A percentile compares a stretch with the other conserved stretches of the same genome.
These are phyloP conservation scores for Petrolisthes manimaculis DNA, from an alignment of 2,888 invertebrate species.

Conservation along the genomic window DNA sequence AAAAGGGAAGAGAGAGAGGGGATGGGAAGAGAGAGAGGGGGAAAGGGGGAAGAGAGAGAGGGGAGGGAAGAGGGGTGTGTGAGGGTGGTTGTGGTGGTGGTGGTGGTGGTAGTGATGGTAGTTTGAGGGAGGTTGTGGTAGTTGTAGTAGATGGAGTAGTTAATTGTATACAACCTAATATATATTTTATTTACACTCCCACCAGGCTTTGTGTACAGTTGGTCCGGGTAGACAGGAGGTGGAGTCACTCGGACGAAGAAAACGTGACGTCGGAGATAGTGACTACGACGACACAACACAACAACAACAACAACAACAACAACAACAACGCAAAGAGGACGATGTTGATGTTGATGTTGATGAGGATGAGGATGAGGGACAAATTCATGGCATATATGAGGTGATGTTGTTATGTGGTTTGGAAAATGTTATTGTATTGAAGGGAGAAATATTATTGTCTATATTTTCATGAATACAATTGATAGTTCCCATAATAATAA, in stretches of 20 bases:
- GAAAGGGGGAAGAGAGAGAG: not conserved
- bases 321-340: constrained; percentile 66
- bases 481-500: not conserved
- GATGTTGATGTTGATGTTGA: constrained; percentile 73
- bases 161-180: no score
- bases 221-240: constrained; percentile 84
- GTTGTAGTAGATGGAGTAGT: no score
- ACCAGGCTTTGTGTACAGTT: constrained; percentile 83
- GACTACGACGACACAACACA: constrained; percentile 75
- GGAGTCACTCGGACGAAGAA: constrained; percentile 78
- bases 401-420: not conserved
- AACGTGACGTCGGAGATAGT: constrained; percentile 23
- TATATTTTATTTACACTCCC: constrained; percentile 19
- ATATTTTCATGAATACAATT: no score
- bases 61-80: not conserved
- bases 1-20: not conserved
- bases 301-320: constrained; percentile 76
- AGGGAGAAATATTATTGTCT: no score
- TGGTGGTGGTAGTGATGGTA: no score
- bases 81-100: no score
- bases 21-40: not conserved
- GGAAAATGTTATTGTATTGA: not conserved
- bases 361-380: constrained; percentile 70
- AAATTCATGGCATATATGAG: constrained; percentile 77
- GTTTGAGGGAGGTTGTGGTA: no score